Base-by-base conservation (phyloP, 2,888 invertebrate species). In the Acanthoscelides obtectus region DNA sequence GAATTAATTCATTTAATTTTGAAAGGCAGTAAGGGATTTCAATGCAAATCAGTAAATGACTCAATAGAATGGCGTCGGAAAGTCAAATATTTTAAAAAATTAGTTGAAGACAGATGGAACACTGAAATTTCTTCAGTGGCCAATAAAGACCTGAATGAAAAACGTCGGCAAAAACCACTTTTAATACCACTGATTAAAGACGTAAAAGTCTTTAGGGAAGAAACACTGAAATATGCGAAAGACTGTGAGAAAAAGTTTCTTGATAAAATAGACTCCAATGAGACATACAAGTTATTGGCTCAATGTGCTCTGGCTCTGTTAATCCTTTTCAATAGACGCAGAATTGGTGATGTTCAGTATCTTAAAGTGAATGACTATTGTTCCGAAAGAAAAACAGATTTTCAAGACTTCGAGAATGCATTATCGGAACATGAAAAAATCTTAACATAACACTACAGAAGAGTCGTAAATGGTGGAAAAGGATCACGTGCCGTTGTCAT, bases 401-500 rank as follows among this genome's bases (percentile, higher is more conserved):
- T 71, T 70, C 64, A 20, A n/a, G 79, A 79, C 72, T 80, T 77
- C 74, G 74, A 77, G 74, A 68, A 69, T 66, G 70, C 71, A 19
- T 69, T 79, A 72, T 71, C 77, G 0, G 75, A 75, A 73, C 70
- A 72, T 12, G 78, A 79, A 75, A 77, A 74, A 72, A 63, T 74
- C n/a, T 69, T 80, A 25, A 77, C 79, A 17, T 74, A 27, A 27
- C 72, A 77, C 71, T 81, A 80, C 73, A 80, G 76, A 74, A 70
- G 80, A 65, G 77, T 81, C 6, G 20, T 80, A 6, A 80, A 77
- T 73, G 72, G 77, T 70, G 79, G 79, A 21, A 80, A 81, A 74
- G 80, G 79, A 2, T 77, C 75, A 20, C 72, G 79, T 69, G 79
- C 76, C n/a, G 79, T 80, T 5, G 80, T 80, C 0, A 79, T 80